Evolutionary conservation across 2,797 vertebrate species (phyloP).

Genomic region (Rhinella marina): DNA sequence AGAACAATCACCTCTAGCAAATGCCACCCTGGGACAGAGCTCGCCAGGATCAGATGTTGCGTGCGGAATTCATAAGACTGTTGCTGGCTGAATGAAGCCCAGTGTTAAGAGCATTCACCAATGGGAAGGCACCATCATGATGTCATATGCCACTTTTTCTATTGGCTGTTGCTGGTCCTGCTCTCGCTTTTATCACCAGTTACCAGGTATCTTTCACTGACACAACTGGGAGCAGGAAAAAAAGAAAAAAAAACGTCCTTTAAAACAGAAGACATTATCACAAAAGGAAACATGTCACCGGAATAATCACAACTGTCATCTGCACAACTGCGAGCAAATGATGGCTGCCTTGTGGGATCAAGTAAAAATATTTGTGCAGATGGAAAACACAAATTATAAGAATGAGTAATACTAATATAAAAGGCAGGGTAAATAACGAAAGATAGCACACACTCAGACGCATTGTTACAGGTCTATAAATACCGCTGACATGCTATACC

Average conservation of each 20-base stretch:
- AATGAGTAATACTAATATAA: neutral
- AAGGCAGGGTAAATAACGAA: neutral
- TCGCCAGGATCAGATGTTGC: neutral
- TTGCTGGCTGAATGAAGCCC: conserved; percentile 40
- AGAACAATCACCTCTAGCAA: conserved; percentile 32
- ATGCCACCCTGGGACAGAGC: conserved; percentile 7
- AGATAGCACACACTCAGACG: neutral
- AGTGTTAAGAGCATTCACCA: neutral
- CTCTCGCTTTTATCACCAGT: conserved; percentile 34
- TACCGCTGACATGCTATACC: neutral
- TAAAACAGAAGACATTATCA: neutral
- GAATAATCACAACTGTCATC: neutral
- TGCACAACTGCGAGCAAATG: neutral
- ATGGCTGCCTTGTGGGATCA: neutral
- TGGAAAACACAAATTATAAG: too few species aligned
- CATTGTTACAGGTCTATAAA: neutral
- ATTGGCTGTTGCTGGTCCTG: conserved; percentile 20
- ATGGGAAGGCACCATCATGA: conserved; percentile 25
- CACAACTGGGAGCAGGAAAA: neutral
- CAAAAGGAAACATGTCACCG: conserved; percentile 4
- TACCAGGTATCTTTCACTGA: conserved; percentile 26
- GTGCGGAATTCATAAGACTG: conserved; percentile 22
- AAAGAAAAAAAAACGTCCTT: neutral
- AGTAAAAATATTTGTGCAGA: neutral
- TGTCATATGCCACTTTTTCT: conserved; percentile 26